Base-by-base conservation (phyloP, 92 coral and sea anemone species). In the Epizoanthus rinbou region DNA sequence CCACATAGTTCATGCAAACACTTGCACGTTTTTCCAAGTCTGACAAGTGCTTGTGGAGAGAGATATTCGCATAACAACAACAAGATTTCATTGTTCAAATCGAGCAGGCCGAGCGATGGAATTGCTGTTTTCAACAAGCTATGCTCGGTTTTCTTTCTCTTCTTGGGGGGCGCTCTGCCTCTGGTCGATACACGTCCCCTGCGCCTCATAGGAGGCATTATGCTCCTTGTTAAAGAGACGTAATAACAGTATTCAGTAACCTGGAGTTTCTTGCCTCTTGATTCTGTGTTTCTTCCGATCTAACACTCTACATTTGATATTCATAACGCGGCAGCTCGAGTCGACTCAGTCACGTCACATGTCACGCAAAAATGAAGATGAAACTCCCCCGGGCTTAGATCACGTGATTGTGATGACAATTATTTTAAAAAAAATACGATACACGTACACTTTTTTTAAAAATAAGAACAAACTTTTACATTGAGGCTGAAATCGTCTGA, bases 11-110 rank as follows among this genome's bases (percentile, higher is more conserved):
- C 60, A 43, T 57, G 52, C 53, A 75, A n/a, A 24, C 68, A 57
- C 22, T 57, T 75, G 64, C 80, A 75, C 35, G 80, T 75, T 75
- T 57, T 75, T 18, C 65, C 64, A 4, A 75, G 80, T 33, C 80
- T 75, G 15, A 75, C 16, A 17, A 75, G 52, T 4, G 80, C 60
- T 56, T 75, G 80, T 0, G 80, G 80, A 18, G 66, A 25, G 25
- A 75, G 80, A 57, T 75, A 75, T 39, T 75, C 80, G 68, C 80
- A 75, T 59, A 75, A 57, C 68, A 75, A 28, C 66, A 75, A 75
- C 80, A 75, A 57, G 37, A 75, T 57, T 37, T 75, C 80, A 24
- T 57, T 56, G 80, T 75, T 57, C 19, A 75, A 75, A n/a, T 54
- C 67, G 45, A 75, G 80, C 10, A 54, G 47, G 59, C 41, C 11